phyloP scores from a whole-genome alignment of 2,113 vertebrate genomes.

The Crotophaga sulcirostris region DNA sequence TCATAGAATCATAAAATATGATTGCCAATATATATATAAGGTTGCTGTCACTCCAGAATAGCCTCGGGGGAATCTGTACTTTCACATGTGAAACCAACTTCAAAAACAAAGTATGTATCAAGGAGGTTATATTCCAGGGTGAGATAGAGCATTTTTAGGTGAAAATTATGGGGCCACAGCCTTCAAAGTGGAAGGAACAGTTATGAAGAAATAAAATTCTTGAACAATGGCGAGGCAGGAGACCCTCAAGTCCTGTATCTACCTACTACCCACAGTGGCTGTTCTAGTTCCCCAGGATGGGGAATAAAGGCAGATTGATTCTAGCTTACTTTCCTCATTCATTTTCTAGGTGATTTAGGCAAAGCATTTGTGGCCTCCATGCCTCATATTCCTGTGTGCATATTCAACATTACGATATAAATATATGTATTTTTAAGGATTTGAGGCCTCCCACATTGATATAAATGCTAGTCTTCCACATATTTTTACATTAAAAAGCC shows the following conservation, averaged over 20 bases:
- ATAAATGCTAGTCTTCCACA: neutral
- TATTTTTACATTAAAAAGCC: neutral
- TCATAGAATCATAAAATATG: too few species aligned
- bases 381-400: neutral
- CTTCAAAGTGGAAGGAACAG: neutral
- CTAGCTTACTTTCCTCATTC: neutral
- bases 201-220: neutral
- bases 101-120: neutral
- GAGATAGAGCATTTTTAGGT: neutral
- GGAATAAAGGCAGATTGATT: neutral
- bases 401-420: neutral
- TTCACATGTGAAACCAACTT: neutral
- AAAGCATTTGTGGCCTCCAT: neutral
- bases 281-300: neutral
- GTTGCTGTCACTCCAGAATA: neutral
- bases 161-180: neutral
- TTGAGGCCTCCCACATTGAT: neutral
- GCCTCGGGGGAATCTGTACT: neutral
- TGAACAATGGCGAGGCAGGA: accelerated
- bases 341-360: neutral
- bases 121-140: neutral
- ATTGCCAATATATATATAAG: neutral
- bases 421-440: neutral
- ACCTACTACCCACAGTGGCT: neutral
- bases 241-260: neutral